Base-by-base conservation (phyloP, 1,140 invertebrate species). In the Diorhabda carinulata region DNA sequence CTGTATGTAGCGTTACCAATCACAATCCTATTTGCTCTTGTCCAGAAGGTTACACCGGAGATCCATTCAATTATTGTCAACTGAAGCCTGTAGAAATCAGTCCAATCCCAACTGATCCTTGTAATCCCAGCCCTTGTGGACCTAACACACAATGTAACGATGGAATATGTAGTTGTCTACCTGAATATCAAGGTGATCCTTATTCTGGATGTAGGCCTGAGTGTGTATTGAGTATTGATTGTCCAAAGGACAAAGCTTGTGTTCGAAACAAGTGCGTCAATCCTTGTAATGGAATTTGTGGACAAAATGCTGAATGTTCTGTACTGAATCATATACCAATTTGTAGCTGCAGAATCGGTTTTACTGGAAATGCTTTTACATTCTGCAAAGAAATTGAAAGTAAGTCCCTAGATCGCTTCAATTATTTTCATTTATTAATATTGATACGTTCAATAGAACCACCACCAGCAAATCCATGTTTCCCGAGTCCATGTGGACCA, bases 41-140 rank as follows among this genome's bases (percentile, higher is more conserved):
- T 76, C 84, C 87, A 41, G 79, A 83, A 62, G 89, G 87, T 44
- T 92, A 87, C 74, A 88, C 85, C 3, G 91, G 91, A 10, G 90
- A 92, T 84, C 90, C 91, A 3, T 91, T 91, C 78, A 85, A 83
- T 59, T 87, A 86, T 70, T 93, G 91, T 76, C 85, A 83, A 77
- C 74, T 82, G 44, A 86, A 85, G 81, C 84, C 83, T 68, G 75
- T 81, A 65, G 80, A 70, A 72, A 63, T 87, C 0, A 73, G 74
- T 67, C 74, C 74, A 41, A 61, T 76, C 59, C 41, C 60, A 61
- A 66, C 76, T 64, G 84, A 87, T 63, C 82, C 84, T 47, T 88
- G 87, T 70, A 84, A 84, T 75, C 84, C 87, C 8, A 85, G 83
- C 6, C 87, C 88, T 9, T 92, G 91, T 78, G 91, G 91, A 42